These are phyloP conservation scores for Aporrectodea caliginosa DNA, from an alignment of 1,140 invertebrate genomes.

Conservation along the genomic window DNA sequence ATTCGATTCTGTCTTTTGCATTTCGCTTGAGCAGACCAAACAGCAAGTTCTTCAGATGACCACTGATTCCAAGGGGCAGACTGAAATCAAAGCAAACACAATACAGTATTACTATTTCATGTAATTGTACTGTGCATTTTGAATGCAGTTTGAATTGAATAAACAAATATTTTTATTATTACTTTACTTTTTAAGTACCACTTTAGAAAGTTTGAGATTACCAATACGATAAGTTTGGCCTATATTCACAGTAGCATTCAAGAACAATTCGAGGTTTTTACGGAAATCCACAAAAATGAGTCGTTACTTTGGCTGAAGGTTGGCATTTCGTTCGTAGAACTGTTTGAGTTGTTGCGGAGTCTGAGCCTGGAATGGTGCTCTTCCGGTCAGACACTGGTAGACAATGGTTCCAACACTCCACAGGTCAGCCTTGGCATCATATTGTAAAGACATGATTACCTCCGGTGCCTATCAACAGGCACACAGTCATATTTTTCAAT, in stretches of 20 bases:
- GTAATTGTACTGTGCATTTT: no score
- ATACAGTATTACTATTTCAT: no score
- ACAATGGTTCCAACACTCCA: conserved; percentile 99
- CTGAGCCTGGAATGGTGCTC: conserved; percentile 95
- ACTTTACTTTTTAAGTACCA: no score
- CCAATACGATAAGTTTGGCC: no score
- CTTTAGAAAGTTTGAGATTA: no score
- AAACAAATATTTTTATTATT: no score
- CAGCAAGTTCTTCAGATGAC: conserved; percentile 80
- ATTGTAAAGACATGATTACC: conserved; percentile 98
- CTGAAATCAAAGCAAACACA: no score
- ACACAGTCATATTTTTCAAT: conserved; percentile 24
- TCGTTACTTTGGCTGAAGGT: conserved; percentile 88
- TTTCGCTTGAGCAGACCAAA: conserved; percentile 81
- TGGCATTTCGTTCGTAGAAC: conserved; percentile 95
- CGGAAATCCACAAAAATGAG: background rate
- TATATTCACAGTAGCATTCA: no score
- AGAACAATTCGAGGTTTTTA: no score
- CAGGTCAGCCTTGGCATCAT: conserved; percentile 97
- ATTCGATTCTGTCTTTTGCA: conserved; percentile 89
- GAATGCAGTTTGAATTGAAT: no score
- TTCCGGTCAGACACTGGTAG: conserved; percentile 96
- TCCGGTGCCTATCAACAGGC: conserved; percentile 88
- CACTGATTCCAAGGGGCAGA: conserved; percentile 86
- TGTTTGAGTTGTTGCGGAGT: conserved; percentile 96